Evolutionary conservation across 2,113 vertebrate genomes (phyloP), one percentile per base, ranked within the genome.

Genomic region (Isurus oxyrinchus): DNA sequence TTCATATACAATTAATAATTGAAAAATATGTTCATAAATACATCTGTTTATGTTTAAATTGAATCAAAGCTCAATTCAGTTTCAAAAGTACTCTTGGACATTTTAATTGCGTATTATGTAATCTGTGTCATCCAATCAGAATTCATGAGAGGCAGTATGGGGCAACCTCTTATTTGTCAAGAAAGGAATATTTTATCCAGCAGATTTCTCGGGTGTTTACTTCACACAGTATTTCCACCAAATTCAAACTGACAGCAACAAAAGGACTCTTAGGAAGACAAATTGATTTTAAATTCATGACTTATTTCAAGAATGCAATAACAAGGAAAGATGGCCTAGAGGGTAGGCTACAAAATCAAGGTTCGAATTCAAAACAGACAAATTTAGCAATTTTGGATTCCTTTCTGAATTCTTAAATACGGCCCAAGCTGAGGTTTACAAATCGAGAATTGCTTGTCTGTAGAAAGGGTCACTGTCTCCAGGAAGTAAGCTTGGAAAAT

Each of bases 251-350:
- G 87, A 90, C 87, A 59, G 87, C 87, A 53, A 57, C 87, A 57
- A 90, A 90, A 57, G 57, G 53, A 55, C 87, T 27, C 25, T 90
- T 90, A 57, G 53, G 53, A 90, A 90, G 87, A 59, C 87, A 90
- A 90, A 90, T 90, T 90, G 27, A 90, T 90, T 90, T 90, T 90
- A 90, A 90, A 90, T 90, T 90, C 87, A 90, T 90, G 87, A 90
- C 25, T 16, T 13, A 90, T 90, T 90, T 90, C 87, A 59, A 57
- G 25, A 5, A 59, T 27, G 5, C 8, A 14, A 25, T 35, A 6
- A 90, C 79, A 81, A 40, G 76, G 11, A 40, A 84, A 84, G 79
- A 84, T 16, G 40, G 14, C 79, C 79, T 84, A 5, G 44, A 40
- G 40, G 16, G 16, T 84, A 13, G 13, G n/a, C 44, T 84, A 84